phyloP scores from a whole-genome alignment of 2,113 vertebrate genomes.

The Orthonyx spaldingii region DNA sequence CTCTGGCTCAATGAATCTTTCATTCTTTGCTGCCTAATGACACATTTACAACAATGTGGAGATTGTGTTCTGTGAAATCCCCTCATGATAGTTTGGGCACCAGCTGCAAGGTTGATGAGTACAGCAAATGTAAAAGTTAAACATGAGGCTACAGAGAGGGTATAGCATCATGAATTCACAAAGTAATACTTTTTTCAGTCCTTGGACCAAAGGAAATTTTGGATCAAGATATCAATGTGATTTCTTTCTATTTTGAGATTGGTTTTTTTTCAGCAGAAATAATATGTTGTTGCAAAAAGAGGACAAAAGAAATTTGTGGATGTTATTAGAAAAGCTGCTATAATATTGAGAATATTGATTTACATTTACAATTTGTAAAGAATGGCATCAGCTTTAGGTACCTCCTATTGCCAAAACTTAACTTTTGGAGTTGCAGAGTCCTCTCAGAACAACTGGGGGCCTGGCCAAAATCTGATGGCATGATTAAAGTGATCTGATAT shows the following conservation, averaged over 20 bases:
- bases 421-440: background rate
- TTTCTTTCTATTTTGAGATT: background rate
- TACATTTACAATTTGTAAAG: background rate
- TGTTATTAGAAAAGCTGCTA: background rate
- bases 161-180: background rate
- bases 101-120: background rate
- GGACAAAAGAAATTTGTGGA: background rate
- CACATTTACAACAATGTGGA: background rate
- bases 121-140: background rate
- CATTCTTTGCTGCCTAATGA: background rate
- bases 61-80: background rate
- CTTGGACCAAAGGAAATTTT: background rate
- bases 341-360: background rate
- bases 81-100: background rate
- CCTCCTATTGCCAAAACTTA: background rate
- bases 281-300: background rate
- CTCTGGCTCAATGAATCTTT: background rate
- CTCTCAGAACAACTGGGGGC: fast-evolving
- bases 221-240: background rate
- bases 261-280: background rate
- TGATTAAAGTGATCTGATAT: background rate
- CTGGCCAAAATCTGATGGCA: background rate
- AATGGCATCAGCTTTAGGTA: background rate
- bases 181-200: background rate
- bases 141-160: background rate